Conservation (phyloP, 2,113 vertebrate species). For the Siphamia tubifer region DNA sequence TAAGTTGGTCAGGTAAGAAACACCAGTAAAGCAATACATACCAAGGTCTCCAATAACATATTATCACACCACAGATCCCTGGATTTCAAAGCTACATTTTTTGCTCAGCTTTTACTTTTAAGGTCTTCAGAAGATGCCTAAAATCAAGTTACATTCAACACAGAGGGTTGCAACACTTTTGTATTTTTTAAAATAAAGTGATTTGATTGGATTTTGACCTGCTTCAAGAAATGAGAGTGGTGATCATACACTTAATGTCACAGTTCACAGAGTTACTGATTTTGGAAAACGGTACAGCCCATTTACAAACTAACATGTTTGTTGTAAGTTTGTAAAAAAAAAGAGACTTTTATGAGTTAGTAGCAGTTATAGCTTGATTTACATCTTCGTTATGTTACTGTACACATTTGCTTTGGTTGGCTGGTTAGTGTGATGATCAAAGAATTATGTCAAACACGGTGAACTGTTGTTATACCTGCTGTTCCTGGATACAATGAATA, state of each 20-base stretch:
- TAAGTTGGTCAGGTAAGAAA: constrained; percentile 26
- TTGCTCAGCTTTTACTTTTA: constrained; percentile 29
- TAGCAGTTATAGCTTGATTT: constrained; percentile 17
- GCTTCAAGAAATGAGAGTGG: constrained; percentile 1
- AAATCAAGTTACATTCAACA: constrained; percentile 43
- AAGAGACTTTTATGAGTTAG: constrained; percentile 30
- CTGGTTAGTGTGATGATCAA: constrained; percentile 33
- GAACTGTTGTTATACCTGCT: background rate
- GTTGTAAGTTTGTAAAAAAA: constrained; percentile 21
- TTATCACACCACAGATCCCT: constrained; percentile 54
- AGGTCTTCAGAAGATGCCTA: constrained; percentile 23
- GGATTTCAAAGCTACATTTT: constrained; percentile 44
- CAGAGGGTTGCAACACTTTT: constrained; percentile 22
- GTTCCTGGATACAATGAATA: constrained; percentile 1
- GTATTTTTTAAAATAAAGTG: background rate
- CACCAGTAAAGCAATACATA: constrained; percentile 46
- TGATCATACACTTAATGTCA: background rate
- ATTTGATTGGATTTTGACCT: background rate
- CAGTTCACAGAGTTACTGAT: background rate
- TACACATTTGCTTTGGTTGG: constrained; percentile 48
- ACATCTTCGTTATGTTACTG: constrained; percentile 28
- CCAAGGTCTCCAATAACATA: constrained; percentile 26
- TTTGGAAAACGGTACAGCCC: background rate
- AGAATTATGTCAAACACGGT: background rate
- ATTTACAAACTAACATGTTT: constrained; percentile 5